A percentile compares a stretch with the other conserved stretches of the same genome.
Evolutionary conservation across 2,797 vertebrate genomes (phyloP).

Genomic region (Craterocephalus amniculus): DNA sequence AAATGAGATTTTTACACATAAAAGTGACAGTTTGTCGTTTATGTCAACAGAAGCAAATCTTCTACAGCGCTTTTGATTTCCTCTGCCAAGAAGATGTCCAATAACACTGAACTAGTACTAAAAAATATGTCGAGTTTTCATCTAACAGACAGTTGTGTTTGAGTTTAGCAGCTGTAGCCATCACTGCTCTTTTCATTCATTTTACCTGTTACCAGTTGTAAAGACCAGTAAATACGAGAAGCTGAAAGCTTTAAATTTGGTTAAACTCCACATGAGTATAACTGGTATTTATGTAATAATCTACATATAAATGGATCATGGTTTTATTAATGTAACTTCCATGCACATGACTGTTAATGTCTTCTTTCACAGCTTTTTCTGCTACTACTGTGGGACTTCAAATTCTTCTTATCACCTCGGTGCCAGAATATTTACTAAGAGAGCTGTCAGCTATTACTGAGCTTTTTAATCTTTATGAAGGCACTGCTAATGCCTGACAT

Average conservation of each 20-base stretch:
- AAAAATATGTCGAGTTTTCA: background rate
- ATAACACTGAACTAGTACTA: background rate
- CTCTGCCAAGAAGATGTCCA: conserved; percentile 15
- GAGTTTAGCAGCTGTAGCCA: conserved; percentile 14
- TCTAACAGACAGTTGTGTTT: conserved; percentile 13
- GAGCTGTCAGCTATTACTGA: conserved; percentile 59
- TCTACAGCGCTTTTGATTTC: background rate
- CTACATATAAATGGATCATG: conserved; percentile 41
- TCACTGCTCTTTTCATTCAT: conserved; percentile 4
- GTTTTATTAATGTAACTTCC: conserved; percentile 45
- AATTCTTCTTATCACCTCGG: conserved; percentile 63
- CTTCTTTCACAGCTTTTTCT: conserved; percentile 46
- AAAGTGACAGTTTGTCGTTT: background rate
- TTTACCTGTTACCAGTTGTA: conserved; percentile 16
- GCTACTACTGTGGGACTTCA: conserved; percentile 39
- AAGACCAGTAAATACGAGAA: conserved; percentile 2
- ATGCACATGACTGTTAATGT: conserved; percentile 38
- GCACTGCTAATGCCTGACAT: conserved; percentile 59
- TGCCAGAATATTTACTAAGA: conserved; percentile 67
- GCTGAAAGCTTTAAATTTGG: conserved; percentile 16
- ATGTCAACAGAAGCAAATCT: background rate
- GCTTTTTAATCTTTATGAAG: conserved; percentile 66
- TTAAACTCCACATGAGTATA: conserved; percentile 23
- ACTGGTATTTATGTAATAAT: conserved; percentile 36
- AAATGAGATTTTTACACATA: background rate